These are phyloP conservation scores for Pseudobourletiella spinata DNA, from an alignment of 1,140 invertebrate species.

Conservation along the genomic window DNA sequence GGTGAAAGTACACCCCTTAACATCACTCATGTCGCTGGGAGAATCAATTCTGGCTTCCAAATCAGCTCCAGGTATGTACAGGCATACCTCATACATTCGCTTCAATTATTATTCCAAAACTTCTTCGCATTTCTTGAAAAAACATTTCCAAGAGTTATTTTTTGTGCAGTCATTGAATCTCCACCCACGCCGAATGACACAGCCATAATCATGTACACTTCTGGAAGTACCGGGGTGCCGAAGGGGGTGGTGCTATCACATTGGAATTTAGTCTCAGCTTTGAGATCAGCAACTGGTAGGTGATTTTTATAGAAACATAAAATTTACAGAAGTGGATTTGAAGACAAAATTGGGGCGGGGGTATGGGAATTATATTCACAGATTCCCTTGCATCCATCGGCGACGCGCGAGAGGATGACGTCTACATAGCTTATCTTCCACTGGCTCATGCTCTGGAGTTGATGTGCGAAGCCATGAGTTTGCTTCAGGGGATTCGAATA, in stretches of 20 bases:
- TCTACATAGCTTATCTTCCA: slow-evolving; percentile 90
- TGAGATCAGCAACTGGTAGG: slow-evolving; percentile 75
- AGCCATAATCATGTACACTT: slow-evolving; percentile 96
- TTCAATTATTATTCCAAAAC: neutral
- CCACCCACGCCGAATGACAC: slow-evolving; percentile 51
- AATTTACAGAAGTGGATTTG: slow-evolving; percentile 10
- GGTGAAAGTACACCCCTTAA: neutral
- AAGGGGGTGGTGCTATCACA: slow-evolving; percentile 82
- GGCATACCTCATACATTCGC: neutral
- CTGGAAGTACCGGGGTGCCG: slow-evolving; percentile 82
- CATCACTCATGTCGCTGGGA: neutral
- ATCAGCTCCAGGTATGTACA: neutral
- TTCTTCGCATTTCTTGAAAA: neutral
- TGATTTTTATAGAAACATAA: neutral
- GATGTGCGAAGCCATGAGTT: slow-evolving; percentile 44
- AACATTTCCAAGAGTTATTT: neutral
- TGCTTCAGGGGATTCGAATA: slow-evolving; percentile 59
- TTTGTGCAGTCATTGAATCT: neutral
- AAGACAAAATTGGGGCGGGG: neutral
- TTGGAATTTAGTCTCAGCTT: slow-evolving; percentile 76
- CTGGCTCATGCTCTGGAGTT: slow-evolving; percentile 96
- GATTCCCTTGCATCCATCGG: slow-evolving; percentile 6
- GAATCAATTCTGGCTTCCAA: neutral
- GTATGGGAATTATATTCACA: neutral
- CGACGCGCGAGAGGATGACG: slow-evolving; percentile 48